Evolutionary conservation across 2,113 vertebrate genomes (phyloP).

Genomic region (Vidua chalybeata): DNA sequence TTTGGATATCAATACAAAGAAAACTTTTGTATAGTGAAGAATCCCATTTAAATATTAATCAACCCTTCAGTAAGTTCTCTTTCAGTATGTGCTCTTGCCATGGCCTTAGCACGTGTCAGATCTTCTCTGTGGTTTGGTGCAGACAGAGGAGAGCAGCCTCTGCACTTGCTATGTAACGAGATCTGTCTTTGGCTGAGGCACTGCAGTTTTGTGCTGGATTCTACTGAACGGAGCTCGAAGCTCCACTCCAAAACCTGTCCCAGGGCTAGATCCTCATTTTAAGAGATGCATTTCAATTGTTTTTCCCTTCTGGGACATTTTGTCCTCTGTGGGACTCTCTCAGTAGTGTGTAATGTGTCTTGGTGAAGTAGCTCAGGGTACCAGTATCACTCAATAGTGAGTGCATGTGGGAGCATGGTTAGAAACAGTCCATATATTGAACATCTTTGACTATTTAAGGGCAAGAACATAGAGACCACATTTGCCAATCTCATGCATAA

Average conservation of each 20-base stretch:
- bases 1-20: neutral
- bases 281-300: neutral
- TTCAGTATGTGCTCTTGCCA: neutral
- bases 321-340: neutral
- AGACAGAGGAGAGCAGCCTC: neutral
- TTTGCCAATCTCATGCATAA: neutral
- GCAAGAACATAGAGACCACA: neutral
- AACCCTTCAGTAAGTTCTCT: neutral
- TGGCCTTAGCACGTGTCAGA: accelerated
- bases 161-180: neutral
- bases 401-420: neutral
- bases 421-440: neutral
- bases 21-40: neutral
- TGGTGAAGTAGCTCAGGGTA: neutral
- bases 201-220: neutral
- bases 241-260: neutral
- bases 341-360: neutral
- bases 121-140: neutral
- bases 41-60: slow-evolving; percentile 3
- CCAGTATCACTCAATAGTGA: neutral
- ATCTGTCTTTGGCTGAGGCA: neutral
- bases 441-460: neutral
- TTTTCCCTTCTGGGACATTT: neutral
- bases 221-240: neutral
- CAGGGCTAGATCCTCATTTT: neutral